Base-by-base conservation (phyloP, 2,797 vertebrate genomes). In the Trichosurus vulpecula region DNA sequence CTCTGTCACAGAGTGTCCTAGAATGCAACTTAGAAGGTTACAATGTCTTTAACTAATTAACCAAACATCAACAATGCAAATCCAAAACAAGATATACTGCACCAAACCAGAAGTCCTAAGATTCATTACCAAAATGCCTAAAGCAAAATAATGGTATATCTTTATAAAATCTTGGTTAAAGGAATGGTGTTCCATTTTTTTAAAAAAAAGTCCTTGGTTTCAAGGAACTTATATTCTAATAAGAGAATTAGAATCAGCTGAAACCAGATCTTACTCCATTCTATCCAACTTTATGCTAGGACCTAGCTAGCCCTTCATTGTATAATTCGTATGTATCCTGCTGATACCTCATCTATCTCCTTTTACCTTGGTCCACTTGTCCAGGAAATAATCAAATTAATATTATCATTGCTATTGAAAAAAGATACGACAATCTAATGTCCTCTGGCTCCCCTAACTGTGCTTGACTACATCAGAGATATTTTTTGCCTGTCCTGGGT, bases 21-120 rank as follows among this genome's bases (percentile, higher is more conserved):
- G 91, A 95, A 56, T 87, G 91, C 89, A 95, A 95, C 13, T 92
- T 27, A 91, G 95, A 97, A 98, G 94, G 91, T 97, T 97, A 97
- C 66, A 95, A 74, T 91, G 92, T 90, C 57, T 94, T 97, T 97
- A 97, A 93, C 51, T 96, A 97, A 97, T 97, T 97, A 81, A 96
- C 0, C 2, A 97, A 94, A 96, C 90, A 97, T 52, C 97, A 97
- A 74, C 52, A 96, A 51, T 52, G 61, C 53, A 95, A 96, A 95
- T 47, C 57, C 92, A 74, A 97, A 12, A 52, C 16, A 95, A 96
- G 92, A 96, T 0, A 13, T 13, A 95, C 57, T 35, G 92, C 52
- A 53, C 2, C 94, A 93, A 94, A 35, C 74, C 74, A 95, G 57
- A 16, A 9, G 14, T 27, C 27, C n/a, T 91, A 90, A 54, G 90